Evolutionary conservation across 2,113 vertebrate genomes (phyloP).

Genomic region (Sturnira hondurensis): DNA sequence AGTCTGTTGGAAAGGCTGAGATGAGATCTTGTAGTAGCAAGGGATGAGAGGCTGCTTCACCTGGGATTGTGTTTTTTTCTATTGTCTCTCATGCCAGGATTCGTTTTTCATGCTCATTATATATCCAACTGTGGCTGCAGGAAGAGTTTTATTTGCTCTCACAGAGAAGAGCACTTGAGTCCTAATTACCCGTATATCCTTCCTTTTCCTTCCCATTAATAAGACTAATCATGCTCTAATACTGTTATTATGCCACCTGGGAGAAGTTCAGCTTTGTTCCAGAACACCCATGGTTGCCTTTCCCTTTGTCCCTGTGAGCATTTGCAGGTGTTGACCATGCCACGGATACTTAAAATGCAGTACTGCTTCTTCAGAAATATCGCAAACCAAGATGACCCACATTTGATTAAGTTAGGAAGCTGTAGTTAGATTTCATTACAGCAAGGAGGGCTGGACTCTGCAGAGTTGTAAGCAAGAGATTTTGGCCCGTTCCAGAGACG

Average conservation of each 20-base stretch:
- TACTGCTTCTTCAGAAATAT: constrained; percentile 20
- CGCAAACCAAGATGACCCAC: constrained; percentile 11
- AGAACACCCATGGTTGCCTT: neutral
- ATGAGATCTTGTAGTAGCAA: neutral
- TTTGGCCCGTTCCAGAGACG: neutral
- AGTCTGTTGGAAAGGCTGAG: neutral
- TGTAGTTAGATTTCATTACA: constrained; percentile 25
- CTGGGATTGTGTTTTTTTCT: constrained; percentile 14
- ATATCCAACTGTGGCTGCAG: constrained; percentile 48
- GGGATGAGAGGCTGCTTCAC: neutral
- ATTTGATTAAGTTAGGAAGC: constrained; percentile 38
- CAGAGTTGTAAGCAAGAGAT: neutral
- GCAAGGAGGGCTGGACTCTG: neutral
- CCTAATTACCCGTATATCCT: constrained; percentile 70
- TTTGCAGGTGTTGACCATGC: constrained; percentile 30
- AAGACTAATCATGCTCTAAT: constrained; percentile 60
- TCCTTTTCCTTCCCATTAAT: constrained; percentile 63
- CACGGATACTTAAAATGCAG: constrained; percentile 1
- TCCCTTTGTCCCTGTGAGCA: neutral
- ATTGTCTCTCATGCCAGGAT: neutral
- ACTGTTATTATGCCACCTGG: constrained; percentile 7
- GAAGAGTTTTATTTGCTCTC: constrained; percentile 66
- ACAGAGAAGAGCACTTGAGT: constrained; percentile 60
- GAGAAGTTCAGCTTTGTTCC: constrained; percentile 23
- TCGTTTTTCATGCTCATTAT: constrained; percentile 62